A percentile compares a stretch with the other conserved stretches of the same genome.
Evolutionary conservation across 2,113 vertebrate genomes (phyloP).

Genomic region (Tympanuchus pallidicinctus): DNA sequence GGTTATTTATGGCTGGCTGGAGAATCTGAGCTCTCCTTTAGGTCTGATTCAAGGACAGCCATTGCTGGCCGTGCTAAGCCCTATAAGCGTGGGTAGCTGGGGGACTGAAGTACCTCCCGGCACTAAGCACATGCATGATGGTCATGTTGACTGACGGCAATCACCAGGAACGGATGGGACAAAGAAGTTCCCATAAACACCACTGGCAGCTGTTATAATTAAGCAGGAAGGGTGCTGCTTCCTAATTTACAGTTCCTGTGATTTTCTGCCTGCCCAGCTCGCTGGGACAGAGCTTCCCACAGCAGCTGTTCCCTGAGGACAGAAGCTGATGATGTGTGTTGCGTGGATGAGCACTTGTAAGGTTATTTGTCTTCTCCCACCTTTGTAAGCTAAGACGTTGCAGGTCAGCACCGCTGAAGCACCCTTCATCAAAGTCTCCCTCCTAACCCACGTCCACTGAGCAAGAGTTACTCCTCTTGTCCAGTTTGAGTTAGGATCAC

Average conservation of each 20-base stretch:
- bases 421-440: accelerated
- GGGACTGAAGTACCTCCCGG: neutral
- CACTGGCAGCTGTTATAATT: slow-evolving; percentile 47
- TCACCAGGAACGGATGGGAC: slow-evolving; percentile 24
- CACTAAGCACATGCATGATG: neutral
- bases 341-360: neutral
- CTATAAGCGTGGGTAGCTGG: neutral
- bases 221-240: slow-evolving; percentile 14
- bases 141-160: neutral
- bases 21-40: neutral
- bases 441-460: neutral
- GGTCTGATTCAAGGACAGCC: neutral
- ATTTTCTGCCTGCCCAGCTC: neutral
- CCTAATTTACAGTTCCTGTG: neutral
- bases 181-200: slow-evolving; percentile 3
- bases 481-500: too few relatives aligned
- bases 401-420: accelerated
- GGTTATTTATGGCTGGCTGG: neutral
- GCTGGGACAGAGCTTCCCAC: neutral
- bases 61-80: neutral
- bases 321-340: neutral
- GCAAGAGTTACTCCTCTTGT: too few relatives aligned
- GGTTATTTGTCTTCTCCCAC: neutral
- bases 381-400: neutral
- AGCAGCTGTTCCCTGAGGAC: neutral